Base-by-base conservation (phyloP, 2,888 invertebrate genomes). In the Zygaena filipendulae region DNA sequence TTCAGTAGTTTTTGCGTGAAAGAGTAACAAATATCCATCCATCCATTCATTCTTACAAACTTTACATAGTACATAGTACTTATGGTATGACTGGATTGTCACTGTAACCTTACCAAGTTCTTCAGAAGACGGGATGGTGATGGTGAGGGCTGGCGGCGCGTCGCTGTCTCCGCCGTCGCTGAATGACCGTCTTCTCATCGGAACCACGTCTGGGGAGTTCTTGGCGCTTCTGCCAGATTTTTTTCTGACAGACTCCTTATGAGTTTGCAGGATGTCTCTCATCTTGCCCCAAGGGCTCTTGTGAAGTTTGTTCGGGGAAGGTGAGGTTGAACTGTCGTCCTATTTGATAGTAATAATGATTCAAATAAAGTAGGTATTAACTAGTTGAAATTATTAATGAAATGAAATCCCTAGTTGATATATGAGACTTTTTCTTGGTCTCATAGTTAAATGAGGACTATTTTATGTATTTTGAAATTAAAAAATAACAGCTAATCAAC, bases 221-320 rank as follows among this genome's bases (percentile, higher is more conserved):
- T 74, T 72, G 12, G 68, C 55, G 3, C 66, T 62, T 29, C 81
- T 54, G 36, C 59, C 59, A 20, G 81, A 69, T 51, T 82, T 82
- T 59, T 84, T 83, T 62, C 86, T 85, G 32, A 86, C 81, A 10
- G 87, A 86, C 39, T 87, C 87, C 36, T 85, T 82, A 28, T 86
- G 81, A 0, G 87, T 87, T 51, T 88, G 87, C 36, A 90, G 87
- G 32, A 90, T 90, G 47, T 88, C 87, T 38, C 88, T 86, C 75
- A 91, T 87, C 61, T 88, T 87, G 1, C 86, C 86, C 90, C 90
- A 90, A 0, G 89, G 86, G n/a, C 86, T 87, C 52, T 85, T 86
- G 57, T 82, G 81, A 8, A 75, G 62, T 38, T 83, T 83, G 44
- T 81, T 80, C 2, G 79, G 72, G 2, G 81, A 80, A 0, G 79